Conservation (phyloP, 23 tunicate species). For the Ascidia mentula region DNA sequence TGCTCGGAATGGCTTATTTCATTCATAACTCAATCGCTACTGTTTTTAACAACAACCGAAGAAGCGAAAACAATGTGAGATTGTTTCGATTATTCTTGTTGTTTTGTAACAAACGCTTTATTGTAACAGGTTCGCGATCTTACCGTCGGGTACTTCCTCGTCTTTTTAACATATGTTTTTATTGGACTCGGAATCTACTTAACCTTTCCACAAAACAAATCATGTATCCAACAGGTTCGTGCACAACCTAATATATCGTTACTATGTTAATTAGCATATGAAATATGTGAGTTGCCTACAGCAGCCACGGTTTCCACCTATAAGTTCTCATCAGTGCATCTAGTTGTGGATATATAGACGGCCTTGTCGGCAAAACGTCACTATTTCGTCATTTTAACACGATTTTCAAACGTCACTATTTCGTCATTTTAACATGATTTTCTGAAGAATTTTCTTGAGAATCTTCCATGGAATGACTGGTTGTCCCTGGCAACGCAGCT, state of each 20-base stretch:
- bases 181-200: conserved; percentile 30
- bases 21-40: conserved; percentile 71
- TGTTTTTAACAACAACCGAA: conserved; percentile 70
- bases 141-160: conserved; percentile 9
- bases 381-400: background rate
- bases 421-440: too few relatives aligned
- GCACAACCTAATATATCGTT: background rate
- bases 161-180: conserved; percentile 16
- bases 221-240: conserved; percentile 33
- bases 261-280: too few relatives aligned
- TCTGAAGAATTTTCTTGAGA: conserved; percentile 72
- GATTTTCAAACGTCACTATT: background rate
- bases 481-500: conserved; percentile 59
- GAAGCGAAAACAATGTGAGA: conserved; percentile 63
- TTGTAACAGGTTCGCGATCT: conserved; percentile 22
- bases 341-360: too few relatives aligned
- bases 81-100: too few relatives aligned
- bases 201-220: conserved; percentile 21
- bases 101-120: background rate
- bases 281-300: too few relatives aligned
- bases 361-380: too few relatives aligned
- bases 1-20: conserved; percentile 70
- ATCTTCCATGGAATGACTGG: conserved; percentile 47
- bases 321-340: too few relatives aligned
- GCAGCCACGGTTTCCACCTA: too few relatives aligned